Base-by-base conservation (phyloP, 2,113 vertebrate species). In the Leuciscus idus region DNA sequence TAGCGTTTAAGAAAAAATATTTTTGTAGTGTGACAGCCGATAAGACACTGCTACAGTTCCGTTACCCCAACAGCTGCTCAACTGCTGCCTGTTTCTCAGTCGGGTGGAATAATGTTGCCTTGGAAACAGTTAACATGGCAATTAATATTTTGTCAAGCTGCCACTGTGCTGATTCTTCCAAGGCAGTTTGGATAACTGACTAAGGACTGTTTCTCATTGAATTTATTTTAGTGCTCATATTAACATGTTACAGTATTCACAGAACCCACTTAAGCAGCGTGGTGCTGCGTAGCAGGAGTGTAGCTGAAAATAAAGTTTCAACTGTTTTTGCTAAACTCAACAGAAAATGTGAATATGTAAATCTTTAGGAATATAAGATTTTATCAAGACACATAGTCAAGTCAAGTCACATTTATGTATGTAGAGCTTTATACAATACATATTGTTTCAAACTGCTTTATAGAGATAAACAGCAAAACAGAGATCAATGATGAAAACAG, bases 91-190 rank as follows among this genome's bases (percentile, higher is more conserved):
- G 50, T 36, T 26, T 46, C 33, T 23, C 76, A 17, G 43, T 85
- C 23, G n/a, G 64, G 48, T 33, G 11, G 48, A 85, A 55, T 57
- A 79, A 78, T 57, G 84, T 85, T 68, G 62, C 75, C 61, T 43
- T 85, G 75, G 73, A 79, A 79, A 85, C 84, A 6, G 84, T 85
- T 85, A 79, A 68, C 74, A 85, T 62, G 74, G 74, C 46, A 68
- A 78, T 85, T 85, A 28, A 50, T 52, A 77, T 43, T 36, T 62
- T 62, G 39, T 75, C 59, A 75, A 61, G 39, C 39, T 77, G 57
- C 77, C 73, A n/a, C 11, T 75, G 72, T 36, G 43, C 57, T 39
- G 39, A 77, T 50, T 61, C 72, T 48, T 62, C 33, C 33, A 61
- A 62, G 36, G 48, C 55, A 84, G 72, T 48, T 50, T 28, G 74